Evolutionary conservation across 1,140 invertebrate species (phyloP).

Genomic region (Drosophila sturtevanti): DNA sequence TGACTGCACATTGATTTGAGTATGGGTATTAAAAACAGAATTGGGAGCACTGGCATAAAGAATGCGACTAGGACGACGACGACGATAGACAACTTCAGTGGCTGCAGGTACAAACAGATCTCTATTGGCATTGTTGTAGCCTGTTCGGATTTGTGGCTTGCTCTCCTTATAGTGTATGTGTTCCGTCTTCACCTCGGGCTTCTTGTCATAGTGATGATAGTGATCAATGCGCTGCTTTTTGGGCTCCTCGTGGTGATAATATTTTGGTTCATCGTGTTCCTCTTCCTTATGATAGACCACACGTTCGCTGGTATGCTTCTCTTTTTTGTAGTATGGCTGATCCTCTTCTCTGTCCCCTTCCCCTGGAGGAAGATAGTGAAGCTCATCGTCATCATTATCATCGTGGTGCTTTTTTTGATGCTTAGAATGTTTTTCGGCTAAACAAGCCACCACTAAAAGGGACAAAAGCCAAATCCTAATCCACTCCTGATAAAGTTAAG

Average conservation of each 20-base stretch:
- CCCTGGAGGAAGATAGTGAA: slow-evolving; percentile 55
- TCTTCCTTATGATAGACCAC: slow-evolving; percentile 63
- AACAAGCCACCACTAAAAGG: slow-evolving; percentile 38
- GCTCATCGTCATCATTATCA: slow-evolving; percentile 48
- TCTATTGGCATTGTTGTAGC: slow-evolving; percentile 13
- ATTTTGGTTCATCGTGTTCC: slow-evolving; percentile 38
- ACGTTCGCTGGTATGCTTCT: slow-evolving; percentile 65
- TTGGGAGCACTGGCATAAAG: slow-evolving; percentile 70
- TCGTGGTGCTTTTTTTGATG: slow-evolving; percentile 53
- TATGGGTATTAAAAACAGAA: slow-evolving; percentile 72
- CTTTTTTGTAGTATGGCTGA: slow-evolving; percentile 57
- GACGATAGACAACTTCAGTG: slow-evolving; percentile 48
- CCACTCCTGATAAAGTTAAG: slow-evolving; percentile 31
- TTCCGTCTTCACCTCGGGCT: slow-evolving; percentile 63
- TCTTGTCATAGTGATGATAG: slow-evolving; percentile 69
- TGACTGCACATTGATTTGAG: slow-evolving; percentile 71
- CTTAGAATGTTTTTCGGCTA: slow-evolving; percentile 58
- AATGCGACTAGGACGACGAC: slow-evolving; percentile 51
- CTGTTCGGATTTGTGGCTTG: slow-evolving; percentile 43
- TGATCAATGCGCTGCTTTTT: slow-evolving; percentile 65
- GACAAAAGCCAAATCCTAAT: slow-evolving; percentile 36
- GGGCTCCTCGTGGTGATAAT: slow-evolving; percentile 41
- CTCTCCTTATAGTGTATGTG: slow-evolving; percentile 63
- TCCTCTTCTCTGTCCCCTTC: slow-evolving; percentile 18
- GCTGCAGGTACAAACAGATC: slow-evolving; percentile 51